Base-by-base conservation (phyloP, 2,888 invertebrate genomes). In the Thymelicus acteon region DNA sequence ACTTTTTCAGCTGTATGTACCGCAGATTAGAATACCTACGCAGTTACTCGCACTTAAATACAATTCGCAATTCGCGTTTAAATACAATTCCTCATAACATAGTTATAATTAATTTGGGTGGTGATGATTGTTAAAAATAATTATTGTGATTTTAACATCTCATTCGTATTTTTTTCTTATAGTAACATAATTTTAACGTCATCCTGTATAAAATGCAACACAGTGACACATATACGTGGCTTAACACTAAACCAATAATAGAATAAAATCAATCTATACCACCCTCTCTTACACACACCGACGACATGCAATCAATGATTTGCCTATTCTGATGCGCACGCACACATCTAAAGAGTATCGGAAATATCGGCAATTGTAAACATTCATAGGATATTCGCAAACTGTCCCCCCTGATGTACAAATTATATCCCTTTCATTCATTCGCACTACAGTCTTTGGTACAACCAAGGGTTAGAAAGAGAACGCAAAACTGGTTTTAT, bases 241-340 rank as follows among this genome's bases (percentile, higher is more conserved):
- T 93, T 90, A 90, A 91, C 86, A 88, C 89, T 92, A 93, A 93
- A 92, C 92, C 93, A 92, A 93, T 92, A 93, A 92, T 92, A 90
- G 86, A 92, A 92, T 89, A 86, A 91, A 93, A 92, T 92, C 92
- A 92, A 93, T 93, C 92, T 85, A 91, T 89, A 89, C 88, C 87
- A 89, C 91, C 92, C 92, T 92, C 92, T 88, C 83, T 77, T 75
- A 86, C 87, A 67, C 89, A 90, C 86, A 90, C 92, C 64, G 74
- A 47, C 67, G 73, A 71, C 82, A 67, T 72, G 76, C 85, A 90
- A 91, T 90, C 90, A 89, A 89, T 88, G 87, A 87, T 86, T 82
- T 85, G 73, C 80, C 75, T 79, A 82, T 82, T 76, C 77, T 73
- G 79, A 89, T 84, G 78, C 85, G 83, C 82, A 86, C 86, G 75